A percentile compares a stretch with the other conserved stretches of the same genome.
phyloP scores from a whole-genome alignment of 1,140 invertebrate genomes.

The Drosophila orosa region DNA sequence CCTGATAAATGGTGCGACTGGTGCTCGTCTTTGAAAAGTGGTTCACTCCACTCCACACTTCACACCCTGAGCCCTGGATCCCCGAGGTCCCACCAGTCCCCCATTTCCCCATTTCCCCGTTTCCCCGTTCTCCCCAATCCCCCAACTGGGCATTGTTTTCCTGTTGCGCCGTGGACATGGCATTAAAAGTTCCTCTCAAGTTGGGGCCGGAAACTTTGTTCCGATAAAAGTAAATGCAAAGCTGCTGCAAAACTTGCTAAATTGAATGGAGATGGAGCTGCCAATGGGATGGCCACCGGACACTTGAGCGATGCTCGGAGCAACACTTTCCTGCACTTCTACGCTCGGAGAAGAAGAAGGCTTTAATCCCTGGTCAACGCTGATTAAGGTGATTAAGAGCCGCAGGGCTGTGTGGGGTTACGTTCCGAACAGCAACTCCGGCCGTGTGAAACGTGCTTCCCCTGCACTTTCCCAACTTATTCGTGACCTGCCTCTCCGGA shows the following conservation, averaged over 20 bases:
- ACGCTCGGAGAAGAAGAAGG: constrained; percentile 18
- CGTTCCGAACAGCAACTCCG: constrained; percentile 25
- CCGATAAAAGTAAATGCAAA: constrained; percentile 71
- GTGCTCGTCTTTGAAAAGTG: constrained; percentile 39
- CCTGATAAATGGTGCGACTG: constrained; percentile 64
- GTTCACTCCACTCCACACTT: constrained; percentile 7
- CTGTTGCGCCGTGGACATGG: constrained; percentile 54
- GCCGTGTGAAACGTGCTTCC: constrained; percentile 67
- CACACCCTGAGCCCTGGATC: neutral
- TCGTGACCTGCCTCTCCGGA: constrained; percentile 14
- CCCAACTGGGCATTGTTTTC: constrained; percentile 27
- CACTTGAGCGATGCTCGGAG: constrained; percentile 29
- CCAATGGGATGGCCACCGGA: constrained; percentile 26
- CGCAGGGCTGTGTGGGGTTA: constrained; percentile 29
- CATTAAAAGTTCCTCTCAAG: constrained; percentile 66
- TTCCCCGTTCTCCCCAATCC: no score
- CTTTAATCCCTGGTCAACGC: constrained; percentile 63
- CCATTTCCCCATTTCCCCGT: no score
- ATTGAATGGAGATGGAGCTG: constrained; percentile 35
- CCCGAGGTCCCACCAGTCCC: neutral
- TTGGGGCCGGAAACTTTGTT: constrained; percentile 45
- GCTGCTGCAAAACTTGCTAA: constrained; percentile 64
- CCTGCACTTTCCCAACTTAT: constrained; percentile 43
- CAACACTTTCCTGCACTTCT: constrained; percentile 29
- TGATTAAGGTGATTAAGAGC: constrained; percentile 68